A percentile compares a stretch with the other conserved stretches of the same genome.
phyloP scores from a whole-genome alignment of 2,888 invertebrate genomes.

The Tanaodytes sp. region DNA sequence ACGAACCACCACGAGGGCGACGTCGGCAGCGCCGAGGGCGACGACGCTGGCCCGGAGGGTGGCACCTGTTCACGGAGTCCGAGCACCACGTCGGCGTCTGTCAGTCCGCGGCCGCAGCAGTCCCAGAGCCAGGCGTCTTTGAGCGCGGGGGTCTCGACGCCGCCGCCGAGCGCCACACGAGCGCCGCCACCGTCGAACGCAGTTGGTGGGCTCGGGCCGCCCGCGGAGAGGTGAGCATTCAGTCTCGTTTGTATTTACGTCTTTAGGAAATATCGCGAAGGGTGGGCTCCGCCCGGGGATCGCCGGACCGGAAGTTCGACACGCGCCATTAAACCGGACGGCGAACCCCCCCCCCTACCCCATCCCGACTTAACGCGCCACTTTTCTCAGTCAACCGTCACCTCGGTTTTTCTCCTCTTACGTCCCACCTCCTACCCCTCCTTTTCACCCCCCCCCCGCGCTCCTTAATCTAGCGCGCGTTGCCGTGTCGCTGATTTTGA shows the following conservation, averaged over 20 bases:
- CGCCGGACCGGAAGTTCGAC: conserved; percentile 64
- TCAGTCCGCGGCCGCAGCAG: conserved; percentile 70
- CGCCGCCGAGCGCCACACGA: conserved; percentile 66
- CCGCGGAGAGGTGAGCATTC: conserved; percentile 69
- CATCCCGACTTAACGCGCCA: conserved; percentile 49
- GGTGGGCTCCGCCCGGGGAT: conserved; percentile 57
- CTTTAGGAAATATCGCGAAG: conserved; percentile 68
- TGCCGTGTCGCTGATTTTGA: conserved; percentile 11
- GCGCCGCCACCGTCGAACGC: conserved; percentile 61
- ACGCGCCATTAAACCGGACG: conserved; percentile 71
- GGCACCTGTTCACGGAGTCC: conserved; percentile 68
- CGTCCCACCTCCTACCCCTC: conserved; percentile 40
- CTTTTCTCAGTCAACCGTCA: conserved; percentile 50
- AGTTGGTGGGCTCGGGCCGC: conserved; percentile 65
- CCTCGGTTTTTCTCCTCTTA: conserved; percentile 37
- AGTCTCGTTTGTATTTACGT: conserved; percentile 68
- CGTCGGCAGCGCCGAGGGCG: conserved; percentile 62
- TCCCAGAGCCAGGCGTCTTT: conserved; percentile 76
- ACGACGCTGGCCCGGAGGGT: conserved; percentile 62
- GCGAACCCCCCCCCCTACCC: conserved; percentile 37
- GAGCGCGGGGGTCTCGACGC: conserved; percentile 65
- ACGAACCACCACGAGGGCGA: conserved; percentile 55
- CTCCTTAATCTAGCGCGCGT: not conserved
- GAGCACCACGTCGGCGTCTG: conserved; percentile 71
- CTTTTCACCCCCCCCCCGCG: not conserved